These are phyloP conservation scores for Bombycilla garrulus DNA, from an alignment of 2,113 vertebrate genomes.

Conservation along the genomic window DNA sequence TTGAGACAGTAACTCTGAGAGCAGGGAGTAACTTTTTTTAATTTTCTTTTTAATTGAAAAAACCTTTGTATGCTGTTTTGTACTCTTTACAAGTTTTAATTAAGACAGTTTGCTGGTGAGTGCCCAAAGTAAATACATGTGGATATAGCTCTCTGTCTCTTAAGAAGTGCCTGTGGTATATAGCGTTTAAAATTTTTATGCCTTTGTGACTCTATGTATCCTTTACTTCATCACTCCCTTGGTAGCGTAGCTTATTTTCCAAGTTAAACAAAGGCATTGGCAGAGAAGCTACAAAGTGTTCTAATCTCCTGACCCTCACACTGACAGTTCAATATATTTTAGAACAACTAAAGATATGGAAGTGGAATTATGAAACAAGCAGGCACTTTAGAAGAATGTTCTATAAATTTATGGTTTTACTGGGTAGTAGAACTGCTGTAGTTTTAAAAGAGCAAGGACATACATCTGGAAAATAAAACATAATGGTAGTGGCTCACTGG, in stretches of 20 bases:
- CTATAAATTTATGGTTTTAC: conserved; percentile 69
- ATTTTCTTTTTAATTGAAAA: background rate
- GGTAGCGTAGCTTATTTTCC: conserved; percentile 59
- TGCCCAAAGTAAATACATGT: conserved; percentile 26
- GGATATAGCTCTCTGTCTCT: background rate
- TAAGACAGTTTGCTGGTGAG: background rate
- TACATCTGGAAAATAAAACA: conserved; percentile 72
- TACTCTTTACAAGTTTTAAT: conserved; percentile 47
- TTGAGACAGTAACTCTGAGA: background rate
- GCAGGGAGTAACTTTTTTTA: background rate
- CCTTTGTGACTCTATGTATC: conserved; percentile 22
- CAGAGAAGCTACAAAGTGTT: conserved; percentile 61
- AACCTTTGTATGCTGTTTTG: background rate
- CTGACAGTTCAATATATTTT: conserved; percentile 74
- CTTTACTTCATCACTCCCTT: conserved; percentile 67
- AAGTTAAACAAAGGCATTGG: conserved; percentile 68
- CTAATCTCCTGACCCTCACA: conserved; percentile 65
- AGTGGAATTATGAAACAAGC: conserved; percentile 70
- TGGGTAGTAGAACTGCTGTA: background rate
- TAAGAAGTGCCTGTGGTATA: background rate
- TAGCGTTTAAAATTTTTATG: conserved; percentile 55
- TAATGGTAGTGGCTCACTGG: conserved; percentile 29
- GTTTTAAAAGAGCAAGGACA: conserved; percentile 72
- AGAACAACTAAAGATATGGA: conserved; percentile 70
- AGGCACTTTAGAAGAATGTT: conserved; percentile 61